A percentile compares a stretch with the other conserved stretches of the same genome.
Conservation (phyloP, 2,113 vertebrate genomes). For the Chunga burmeisteri region DNA sequence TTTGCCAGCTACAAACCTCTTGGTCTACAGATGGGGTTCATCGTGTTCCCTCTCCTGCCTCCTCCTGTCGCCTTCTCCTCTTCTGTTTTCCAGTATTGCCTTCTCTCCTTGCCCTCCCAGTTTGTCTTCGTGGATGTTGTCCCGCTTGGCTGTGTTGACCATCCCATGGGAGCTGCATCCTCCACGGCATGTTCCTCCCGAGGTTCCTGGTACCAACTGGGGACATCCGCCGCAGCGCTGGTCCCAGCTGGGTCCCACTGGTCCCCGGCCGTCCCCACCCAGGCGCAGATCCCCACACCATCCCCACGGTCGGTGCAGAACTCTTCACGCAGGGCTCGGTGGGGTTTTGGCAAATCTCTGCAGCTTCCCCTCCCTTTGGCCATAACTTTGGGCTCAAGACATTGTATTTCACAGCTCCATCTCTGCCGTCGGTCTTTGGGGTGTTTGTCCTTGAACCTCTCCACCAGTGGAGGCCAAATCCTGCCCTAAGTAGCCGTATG, state of each 20-base stretch:
- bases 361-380: neutral
- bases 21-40: neutral
- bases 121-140: neutral
- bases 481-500: neutral
- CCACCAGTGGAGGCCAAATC: neutral
- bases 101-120: neutral
- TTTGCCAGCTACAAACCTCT: neutral
- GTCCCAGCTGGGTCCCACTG: neutral
- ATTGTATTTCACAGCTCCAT: fast-evolving
- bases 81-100: neutral
- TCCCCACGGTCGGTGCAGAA: neutral
- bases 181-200: neutral
- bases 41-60: neutral
- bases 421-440: fast-evolving
- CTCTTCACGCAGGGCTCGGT: neutral
- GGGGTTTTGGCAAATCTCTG: neutral
- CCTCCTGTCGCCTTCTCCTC: neutral
- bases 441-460: neutral
- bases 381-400: neutral
- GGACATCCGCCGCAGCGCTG: neutral
- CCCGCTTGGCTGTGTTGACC: neutral
- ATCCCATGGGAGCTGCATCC: neutral
- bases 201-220: neutral
- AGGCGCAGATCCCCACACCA: neutral
- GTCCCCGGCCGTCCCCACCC: neutral